A percentile compares a stretch with the other conserved stretches of the same genome.
phyloP scores from a whole-genome alignment of 2,888 invertebrate species.

The Theodoxus fluviatilis region DNA sequence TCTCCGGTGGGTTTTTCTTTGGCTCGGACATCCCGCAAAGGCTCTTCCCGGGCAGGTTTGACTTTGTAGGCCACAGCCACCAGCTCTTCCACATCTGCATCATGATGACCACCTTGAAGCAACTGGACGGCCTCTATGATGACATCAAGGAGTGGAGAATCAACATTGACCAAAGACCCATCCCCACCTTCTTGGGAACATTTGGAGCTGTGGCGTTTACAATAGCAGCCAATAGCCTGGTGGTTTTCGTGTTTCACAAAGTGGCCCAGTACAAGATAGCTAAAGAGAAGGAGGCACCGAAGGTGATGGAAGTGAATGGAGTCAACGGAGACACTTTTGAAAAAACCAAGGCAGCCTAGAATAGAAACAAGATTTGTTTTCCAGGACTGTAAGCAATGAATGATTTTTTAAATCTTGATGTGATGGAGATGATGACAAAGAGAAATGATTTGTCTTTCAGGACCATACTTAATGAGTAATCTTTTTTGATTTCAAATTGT shows the following conservation, averaged over 20 bases:
- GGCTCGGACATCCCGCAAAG: slow-evolving; percentile 58
- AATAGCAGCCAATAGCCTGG: slow-evolving; percentile 40
- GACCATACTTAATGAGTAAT: no score
- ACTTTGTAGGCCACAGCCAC: slow-evolving; percentile 59
- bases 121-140: slow-evolving; percentile 53
- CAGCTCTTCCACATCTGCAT: slow-evolving; percentile 61
- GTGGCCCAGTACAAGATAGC: slow-evolving; percentile 35
- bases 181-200: slow-evolving; percentile 47
- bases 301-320: no score
- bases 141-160: slow-evolving; percentile 46
- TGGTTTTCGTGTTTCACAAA: slow-evolving; percentile 42
- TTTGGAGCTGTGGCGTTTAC: slow-evolving; percentile 52
- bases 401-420: no score
- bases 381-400: no score
- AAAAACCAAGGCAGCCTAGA: no score
- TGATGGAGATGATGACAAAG: no score
- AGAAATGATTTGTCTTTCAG: no score
- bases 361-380: no score
- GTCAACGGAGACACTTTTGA: no score
- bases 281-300: no score
- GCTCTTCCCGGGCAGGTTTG: slow-evolving; percentile 52
- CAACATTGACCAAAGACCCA: slow-evolving; percentile 36
- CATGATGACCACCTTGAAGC: slow-evolving; percentile 50
- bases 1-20: slow-evolving; percentile 56
- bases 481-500: no score